Base-by-base conservation (phyloP, 2,797 vertebrate species). In the Karalla daura region DNA sequence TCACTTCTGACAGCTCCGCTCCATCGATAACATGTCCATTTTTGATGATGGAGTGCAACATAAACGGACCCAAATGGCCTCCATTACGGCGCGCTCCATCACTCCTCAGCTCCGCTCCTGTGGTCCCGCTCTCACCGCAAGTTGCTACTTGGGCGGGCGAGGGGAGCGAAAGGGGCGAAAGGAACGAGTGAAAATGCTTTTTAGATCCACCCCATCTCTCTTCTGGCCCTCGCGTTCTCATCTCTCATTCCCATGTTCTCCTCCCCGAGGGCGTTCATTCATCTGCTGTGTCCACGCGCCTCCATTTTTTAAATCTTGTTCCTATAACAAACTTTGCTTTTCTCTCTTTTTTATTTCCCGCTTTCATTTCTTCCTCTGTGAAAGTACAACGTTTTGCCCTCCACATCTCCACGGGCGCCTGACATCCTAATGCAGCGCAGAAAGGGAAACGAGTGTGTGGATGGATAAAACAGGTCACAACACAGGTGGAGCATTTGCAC, bases 31-130 rank as follows among this genome's bases (percentile, higher is more conserved):
- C 11, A n/a, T 7, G 6, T 51, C 49, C 12, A 35, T 60, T 74
- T 68, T 5, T 60, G 25, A 68, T 63, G 45, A 69, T 63, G 28
- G 45, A 66, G 35, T 59, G 35, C 30, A 71, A 53, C 21, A 58
- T 52, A 52, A 73, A 63, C 21, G 6, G 4, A 20, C 43, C 25
- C 13, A 28, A 20, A 54, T 35, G 13, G 41, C 15, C 40, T 64
- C 36, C 14, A 36, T 60, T 63, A 44, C 10, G 43, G 20, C 21
- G 52, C 12, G 0, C 21, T 51, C 20, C 25, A 54, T 25, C 47
- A 68, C 65, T 67, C 8, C 53, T 79, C 49, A 36, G 23, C 46
- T 60, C 41, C 1, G 1, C 35, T 50, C 18, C 28, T 40, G 14
- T 5, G 64, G 68, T 74, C 40, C 50, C n/a, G n/a, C n/a, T n/a